These are phyloP conservation scores for Apodemia zela DNA, from an alignment of 2,888 invertebrate species.

Conservation along the genomic window DNA sequence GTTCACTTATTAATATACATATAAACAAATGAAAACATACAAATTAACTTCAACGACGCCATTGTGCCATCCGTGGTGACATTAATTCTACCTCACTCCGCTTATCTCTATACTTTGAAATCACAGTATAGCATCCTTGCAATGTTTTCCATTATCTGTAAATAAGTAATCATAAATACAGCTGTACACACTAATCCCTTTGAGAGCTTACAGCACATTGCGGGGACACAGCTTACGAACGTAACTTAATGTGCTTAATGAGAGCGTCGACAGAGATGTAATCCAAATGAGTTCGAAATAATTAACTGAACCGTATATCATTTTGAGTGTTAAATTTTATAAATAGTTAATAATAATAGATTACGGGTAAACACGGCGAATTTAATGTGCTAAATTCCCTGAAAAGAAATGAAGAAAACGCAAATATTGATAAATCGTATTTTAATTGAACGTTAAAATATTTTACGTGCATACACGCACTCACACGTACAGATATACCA, in stretches of 20 bases:
- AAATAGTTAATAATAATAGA: neutral
- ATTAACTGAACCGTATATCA: slow-evolving; percentile 17
- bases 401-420: no score
- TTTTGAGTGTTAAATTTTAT: slow-evolving; percentile 19
- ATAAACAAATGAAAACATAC: no score
- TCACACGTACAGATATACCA: no score
- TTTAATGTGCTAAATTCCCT: no score
- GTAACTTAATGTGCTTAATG: slow-evolving; percentile 33
- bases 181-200: slow-evolving; percentile 24
- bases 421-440: no score
- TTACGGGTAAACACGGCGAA: no score
- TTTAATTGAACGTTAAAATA: no score
- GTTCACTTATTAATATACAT: no score
- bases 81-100: no score
- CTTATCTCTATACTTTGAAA: neutral
- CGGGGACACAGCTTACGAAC: slow-evolving; percentile 19
- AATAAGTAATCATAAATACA: slow-evolving; percentile 24
- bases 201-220: slow-evolving; percentile 27
- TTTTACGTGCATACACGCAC: no score
- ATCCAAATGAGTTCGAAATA: slow-evolving; percentile 18
- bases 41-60: no score
- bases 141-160: neutral
- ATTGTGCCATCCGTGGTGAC: no score
- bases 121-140: neutral
- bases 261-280: slow-evolving; percentile 28